Base-by-base conservation (phyloP, 2,888 invertebrate genomes). In the Cheilosia impressa region DNA sequence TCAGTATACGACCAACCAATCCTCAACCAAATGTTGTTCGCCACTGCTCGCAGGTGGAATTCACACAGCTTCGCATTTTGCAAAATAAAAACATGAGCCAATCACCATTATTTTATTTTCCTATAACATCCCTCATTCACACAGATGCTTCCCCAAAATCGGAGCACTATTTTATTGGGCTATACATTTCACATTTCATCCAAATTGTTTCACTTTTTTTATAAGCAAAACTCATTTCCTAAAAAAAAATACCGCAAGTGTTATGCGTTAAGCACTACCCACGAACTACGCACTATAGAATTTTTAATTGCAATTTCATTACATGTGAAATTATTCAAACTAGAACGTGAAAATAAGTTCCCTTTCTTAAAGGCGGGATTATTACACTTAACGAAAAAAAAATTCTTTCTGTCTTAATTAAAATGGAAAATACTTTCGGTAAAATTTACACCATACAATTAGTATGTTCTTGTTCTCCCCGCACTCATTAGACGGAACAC, bases 391-490 rank as follows among this genome's bases (percentile, higher is more conserved):
- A 50, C 22, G 4, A 50, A 6, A 6, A 45, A 45, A 43, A 5
- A n/a, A 5, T 2, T 45, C 2, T 2, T 45, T 27, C 27, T 9
- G 19, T 62, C 13, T 27, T 62, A 62, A 62, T 62, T 62, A 47
- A 31, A 58, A 22, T 17, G 31, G 15, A 45, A 62, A 62, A 62
- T 62, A 13, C 31, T 27, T 62, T 43, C 9, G 2, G n/a, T 4
- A 58, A 57, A 53, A 27, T 27, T 27, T 53, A 7, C 53, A n/a
- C n/a, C n/a, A 27, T 27, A 27, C 66, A 66, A 55, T 66, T 53
- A 53, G 27, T 41, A 27, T 43, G 41, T 41, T 4, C 34, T 2
- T 6, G 27, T 27, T 6, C 27, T 27, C 27, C 6, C 17, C 4
- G 13, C 17, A n/a, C 66, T 55, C 53, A 43, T 66, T 66, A 27